Percentiles rank a stretch among this genome's conserved stretches.
phyloP scores from a whole-genome alignment of 2,113 vertebrate species.

The Entosphenus tridentatus region DNA sequence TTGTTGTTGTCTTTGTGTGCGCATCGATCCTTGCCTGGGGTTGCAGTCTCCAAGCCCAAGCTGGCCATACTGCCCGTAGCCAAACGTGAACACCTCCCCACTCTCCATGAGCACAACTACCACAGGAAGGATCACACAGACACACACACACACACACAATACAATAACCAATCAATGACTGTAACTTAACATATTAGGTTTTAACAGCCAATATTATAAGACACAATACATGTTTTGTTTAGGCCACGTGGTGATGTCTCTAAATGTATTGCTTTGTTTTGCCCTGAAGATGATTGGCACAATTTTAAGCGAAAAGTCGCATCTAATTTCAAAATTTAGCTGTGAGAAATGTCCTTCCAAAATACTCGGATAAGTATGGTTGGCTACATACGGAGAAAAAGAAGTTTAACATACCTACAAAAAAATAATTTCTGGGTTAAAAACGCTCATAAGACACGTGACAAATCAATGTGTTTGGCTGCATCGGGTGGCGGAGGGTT shows the following conservation, averaged over 20 bases:
- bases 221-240: neutral
- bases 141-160: neutral
- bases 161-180: neutral
- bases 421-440: too few species aligned
- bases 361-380: too few species aligned
- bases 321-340: too few species aligned
- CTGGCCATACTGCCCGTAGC: constrained; percentile 89
- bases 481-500: too few species aligned
- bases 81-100: constrained; percentile 90
- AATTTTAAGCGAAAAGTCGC: constrained; percentile 11
- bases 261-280: too few species aligned
- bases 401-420: too few species aligned
- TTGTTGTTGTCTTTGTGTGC: too few species aligned
- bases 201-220: neutral
- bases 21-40: constrained; percentile 41
- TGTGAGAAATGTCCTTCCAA: too few species aligned
- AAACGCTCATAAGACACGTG: too few species aligned
- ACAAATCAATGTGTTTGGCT: too few species aligned
- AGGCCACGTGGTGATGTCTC: too few species aligned
- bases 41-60: constrained; percentile 90
- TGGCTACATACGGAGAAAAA: too few species aligned
- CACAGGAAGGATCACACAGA: neutral
- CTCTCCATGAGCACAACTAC: constrained; percentile 95
- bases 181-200: neutral
- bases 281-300: neutral